Evolutionary conservation across 1,140 invertebrate genomes (phyloP), one percentile per base, ranked within the genome.

Genomic region (Drosophila tani): DNA sequence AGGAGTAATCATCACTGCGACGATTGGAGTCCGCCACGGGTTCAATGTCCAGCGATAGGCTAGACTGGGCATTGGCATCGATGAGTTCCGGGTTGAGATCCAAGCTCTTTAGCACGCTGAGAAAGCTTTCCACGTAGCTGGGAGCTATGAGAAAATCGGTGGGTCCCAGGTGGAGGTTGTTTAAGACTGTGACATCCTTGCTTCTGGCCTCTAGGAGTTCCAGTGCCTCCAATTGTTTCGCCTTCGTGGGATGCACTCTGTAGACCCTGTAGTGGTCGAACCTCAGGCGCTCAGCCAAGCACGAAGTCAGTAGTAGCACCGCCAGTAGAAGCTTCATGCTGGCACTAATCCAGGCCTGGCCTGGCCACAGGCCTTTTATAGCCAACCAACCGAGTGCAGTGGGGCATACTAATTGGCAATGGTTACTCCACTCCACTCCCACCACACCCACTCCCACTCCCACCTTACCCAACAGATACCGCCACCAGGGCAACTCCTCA

Each of bases 241-340:
- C 17, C 0, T 70, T 92, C 6, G 50, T 65, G 5, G 93, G 93
- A 5, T 60, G 57, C 3, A 94, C 71, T 50, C 93, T 74, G 43
- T 93, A 94, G 2, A 94, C 94, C 51, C 93, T 93, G 76, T 93
- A 93, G 49, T 94, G 38, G 27, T 67, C 29, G 17, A 80, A 80
- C 15, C 60, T 73, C 24, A 12, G 38, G 14, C 76, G 66, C 35
- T 53, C 66, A 40, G 58, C 29, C 41, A 58, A 46, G 40, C 76
- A 64, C 21, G 19, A 15, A 40, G 27, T 43, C 12, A 64, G 43
- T 21, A 65, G 11, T 14, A 79, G 41, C 29, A 51, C 27, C 38
- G 50, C 29, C 27, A 35, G 29, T 19, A 64, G 51, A 35, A 79
- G 50, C 67, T 79, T 79, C 76, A 79, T 79, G 43, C 45, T 71